Evolutionary conservation across 1,140 invertebrate species (phyloP), one percentile per base, ranked within the genome.

Genomic region (Leguminivora glycinivorella): DNA sequence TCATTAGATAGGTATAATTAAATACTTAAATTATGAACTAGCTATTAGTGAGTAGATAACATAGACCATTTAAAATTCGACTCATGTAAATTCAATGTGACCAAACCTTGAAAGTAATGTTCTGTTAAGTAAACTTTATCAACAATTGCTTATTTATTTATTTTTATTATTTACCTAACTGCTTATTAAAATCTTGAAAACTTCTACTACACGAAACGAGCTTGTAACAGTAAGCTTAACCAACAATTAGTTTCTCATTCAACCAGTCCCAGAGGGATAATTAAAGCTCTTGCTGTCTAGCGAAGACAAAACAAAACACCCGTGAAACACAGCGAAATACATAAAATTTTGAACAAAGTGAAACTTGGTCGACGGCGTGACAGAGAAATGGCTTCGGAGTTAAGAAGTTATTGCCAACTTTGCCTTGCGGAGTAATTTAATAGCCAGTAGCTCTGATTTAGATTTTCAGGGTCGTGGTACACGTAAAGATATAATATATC

Each of bases 301-400:
- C 25, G 12, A 63, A 63, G 58, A 34, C 58, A 63, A 63, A 63
- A 34, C 58, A 63, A 63, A 63, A 63, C 58, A 63, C 58, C 58
- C 58, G 58, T 63, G 58, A 63, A 63, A 63, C 26, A 63, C 26
- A 29, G 58, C 25, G 58, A 63, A 63, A 63, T 63, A 63, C 58
- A 63, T 63, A 63, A 34, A 63, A 63, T 63, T 63, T 63, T 63
- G 58, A 63, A 63, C 58, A 31, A 63, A 63, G 58, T 63, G 58
- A 63, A 63, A 63, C 58, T 63, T 29, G 25, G 25, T 26, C 58
- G 58, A 34, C 58, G 58, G 58, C 25, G 25, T 63, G 58, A 63
- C 58, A 63, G 58, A 29, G 58, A 31, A 31, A 63, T 63, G 17
- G 58, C 58, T 63, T 31, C 58, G 26, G 31, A 63, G 58, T 63